A percentile compares a stretch with the other conserved stretches of the same genome.
Conservation (phyloP, 2,888 invertebrate species). For the Incurvaria masculella region DNA sequence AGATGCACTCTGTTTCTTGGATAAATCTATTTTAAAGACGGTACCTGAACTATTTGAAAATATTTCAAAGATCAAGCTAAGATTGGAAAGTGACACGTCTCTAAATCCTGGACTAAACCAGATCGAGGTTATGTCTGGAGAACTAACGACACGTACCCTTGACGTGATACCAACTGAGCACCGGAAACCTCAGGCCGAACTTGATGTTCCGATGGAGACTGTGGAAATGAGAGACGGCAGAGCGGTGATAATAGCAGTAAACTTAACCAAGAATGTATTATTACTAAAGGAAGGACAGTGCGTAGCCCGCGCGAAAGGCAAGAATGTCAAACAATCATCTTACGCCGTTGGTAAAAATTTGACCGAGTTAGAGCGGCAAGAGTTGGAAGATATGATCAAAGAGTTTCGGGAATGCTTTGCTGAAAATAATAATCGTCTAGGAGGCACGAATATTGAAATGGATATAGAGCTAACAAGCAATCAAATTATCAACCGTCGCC, state of each 20-base stretch:
- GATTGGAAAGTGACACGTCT: not conserved
- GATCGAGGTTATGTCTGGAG: conserved; percentile 7
- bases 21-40: conserved; percentile 3
- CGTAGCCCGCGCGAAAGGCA: conserved; percentile 7
- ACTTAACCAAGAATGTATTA: conserved; percentile 5
- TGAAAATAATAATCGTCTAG: conserved; percentile 8
- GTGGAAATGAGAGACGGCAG: conserved; percentile 5
- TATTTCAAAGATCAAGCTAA: conserved; percentile 6
- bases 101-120: conserved; percentile 9
- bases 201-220: too few relatives aligned
- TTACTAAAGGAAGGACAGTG: conserved; percentile 4
- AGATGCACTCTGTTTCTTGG: conserved; percentile 6
- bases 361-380: not conserved
- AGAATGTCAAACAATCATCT: too few relatives aligned
- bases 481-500: conserved; percentile 9
- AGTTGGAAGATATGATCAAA: conserved; percentile 1
- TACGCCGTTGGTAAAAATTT: too few relatives aligned
- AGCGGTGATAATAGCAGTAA: conserved; percentile 9
- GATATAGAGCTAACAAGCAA: conserved; percentile 8
- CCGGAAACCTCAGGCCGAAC: too few relatives aligned
- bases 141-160: conserved; percentile 4
- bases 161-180: not conserved
- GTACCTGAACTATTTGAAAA: conserved; percentile 4
- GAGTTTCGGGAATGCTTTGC: conserved; percentile 11
- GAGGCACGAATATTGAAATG: conserved; percentile 11